Percentiles rank a stretch among this genome's conserved stretches.
Evolutionary conservation across 2,797 vertebrate species (phyloP).

Genomic region (Ptychobarbus kaznakovi): DNA sequence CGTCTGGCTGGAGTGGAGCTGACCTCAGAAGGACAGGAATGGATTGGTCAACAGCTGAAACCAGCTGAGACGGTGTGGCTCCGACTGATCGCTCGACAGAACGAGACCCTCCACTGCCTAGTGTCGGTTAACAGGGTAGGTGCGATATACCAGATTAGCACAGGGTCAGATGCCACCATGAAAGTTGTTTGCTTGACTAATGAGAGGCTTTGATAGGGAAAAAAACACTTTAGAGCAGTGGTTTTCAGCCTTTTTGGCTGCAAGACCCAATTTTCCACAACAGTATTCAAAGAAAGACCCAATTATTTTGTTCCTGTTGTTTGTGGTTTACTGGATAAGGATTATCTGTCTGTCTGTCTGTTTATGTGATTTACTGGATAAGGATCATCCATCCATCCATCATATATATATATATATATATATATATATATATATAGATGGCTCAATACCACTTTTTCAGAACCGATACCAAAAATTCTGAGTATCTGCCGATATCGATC

Average conservation of each 20-base stretch:
- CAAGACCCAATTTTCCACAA: neutral
- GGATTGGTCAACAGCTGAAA: conserved; percentile 82
- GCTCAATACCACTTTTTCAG: too few species aligned
- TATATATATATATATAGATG: neutral
- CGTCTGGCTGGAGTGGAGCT: conserved; percentile 90
- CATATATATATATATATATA: neutral
- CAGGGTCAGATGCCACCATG: conserved; percentile 12
- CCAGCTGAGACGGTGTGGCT: conserved; percentile 86
- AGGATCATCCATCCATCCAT: too few species aligned
- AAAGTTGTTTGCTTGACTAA: neutral
- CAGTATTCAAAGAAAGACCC: neutral
- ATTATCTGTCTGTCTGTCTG: neutral
- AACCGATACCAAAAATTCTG: too few species aligned
- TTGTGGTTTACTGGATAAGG: neutral
- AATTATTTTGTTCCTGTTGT: neutral
- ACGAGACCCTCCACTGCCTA: conserved; percentile 83
- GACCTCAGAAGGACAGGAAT: conserved; percentile 77
- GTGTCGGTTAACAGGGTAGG: conserved; percentile 77
- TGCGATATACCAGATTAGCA: neutral
- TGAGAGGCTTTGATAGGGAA: neutral
- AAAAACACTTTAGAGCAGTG: neutral
- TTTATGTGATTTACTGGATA: too few species aligned
- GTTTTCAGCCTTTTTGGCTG: neutral
- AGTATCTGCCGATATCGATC: too few species aligned
- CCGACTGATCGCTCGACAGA: conserved; percentile 86